These are phyloP conservation scores for Chiroxiphia lanceolata DNA, from an alignment of 2,797 vertebrate species.

Conservation along the genomic window DNA sequence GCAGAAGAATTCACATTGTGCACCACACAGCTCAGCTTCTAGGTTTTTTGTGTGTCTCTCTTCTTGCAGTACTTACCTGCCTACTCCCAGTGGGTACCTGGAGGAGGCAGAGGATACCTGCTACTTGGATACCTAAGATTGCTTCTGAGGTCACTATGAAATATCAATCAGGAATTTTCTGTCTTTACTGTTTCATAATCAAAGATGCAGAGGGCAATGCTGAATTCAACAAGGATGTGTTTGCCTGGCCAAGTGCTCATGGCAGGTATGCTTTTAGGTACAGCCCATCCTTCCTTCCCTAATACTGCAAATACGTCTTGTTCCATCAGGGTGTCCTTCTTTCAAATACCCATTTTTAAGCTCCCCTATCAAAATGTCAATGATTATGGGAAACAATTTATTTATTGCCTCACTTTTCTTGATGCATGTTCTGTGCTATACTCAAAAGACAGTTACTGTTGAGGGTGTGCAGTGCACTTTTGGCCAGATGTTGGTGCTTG, in stretches of 20 bases:
- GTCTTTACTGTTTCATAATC: not conserved
- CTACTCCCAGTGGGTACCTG: not conserved
- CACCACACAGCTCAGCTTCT: not conserved
- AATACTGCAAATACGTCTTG: not conserved
- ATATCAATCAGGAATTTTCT: not conserved
- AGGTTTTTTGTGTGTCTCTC: not conserved
- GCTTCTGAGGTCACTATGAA: not conserved
- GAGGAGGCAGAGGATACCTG: not conserved
- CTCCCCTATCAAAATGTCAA: not conserved
- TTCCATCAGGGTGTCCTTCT: not conserved
- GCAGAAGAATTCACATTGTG: not conserved
- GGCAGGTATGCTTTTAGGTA: not conserved
- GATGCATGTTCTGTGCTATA: rapidly evolving
- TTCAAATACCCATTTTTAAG: not conserved
- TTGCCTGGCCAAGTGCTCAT: not conserved
- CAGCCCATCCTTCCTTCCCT: not conserved
- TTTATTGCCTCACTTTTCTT: not conserved
- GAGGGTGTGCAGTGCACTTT: not conserved
- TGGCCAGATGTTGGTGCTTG: not conserved
- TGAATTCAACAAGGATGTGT: not conserved
- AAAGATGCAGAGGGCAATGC: not conserved
- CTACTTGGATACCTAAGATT: not conserved
- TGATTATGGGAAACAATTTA: not conserved
- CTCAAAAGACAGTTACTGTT: not conserved
- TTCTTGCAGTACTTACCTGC: not conserved